Evolutionary conservation across 2,888 invertebrate genomes (phyloP), one percentile per base, ranked within the genome.

Genomic region (Oscheius myriophilus): DNA sequence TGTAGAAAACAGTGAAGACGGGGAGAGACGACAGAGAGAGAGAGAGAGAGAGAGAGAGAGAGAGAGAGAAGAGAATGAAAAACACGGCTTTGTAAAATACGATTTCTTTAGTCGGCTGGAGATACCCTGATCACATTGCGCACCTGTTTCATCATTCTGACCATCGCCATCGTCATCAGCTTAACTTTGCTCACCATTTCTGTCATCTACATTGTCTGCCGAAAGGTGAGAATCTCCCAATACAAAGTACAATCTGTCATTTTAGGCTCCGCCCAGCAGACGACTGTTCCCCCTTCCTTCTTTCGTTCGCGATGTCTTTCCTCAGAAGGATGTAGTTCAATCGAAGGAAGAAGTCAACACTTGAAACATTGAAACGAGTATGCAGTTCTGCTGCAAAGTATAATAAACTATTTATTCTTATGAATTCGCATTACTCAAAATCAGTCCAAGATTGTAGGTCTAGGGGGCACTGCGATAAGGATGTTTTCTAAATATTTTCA

Each of bases 51-150:
- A 46, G 6, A 3, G 14, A 57, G 42, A 41, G 18, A 57, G 42
- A 18, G 12, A 46, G 46, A 46, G 3, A 11, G 46, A 46, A 18
- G n/a, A n/a, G n/a, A n/a, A n/a, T n/a, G n/a, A 46, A 4, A 46
- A 12, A 46, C 2, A 46, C n/a, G 3, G 23, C n/a, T 55, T 25
- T 33, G 12, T 9, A 14, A 11, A 9, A n/a, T n/a, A n/a, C n/a
- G n/a, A n/a, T 39, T 6, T 33, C 4, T 84, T 63, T 73, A 84
- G 84, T 69, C 81, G 49, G 84, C 84, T 43, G 84, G 82, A 2
- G 84, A 84, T 41, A 76, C 84, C 76, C 81, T 84, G 67, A 70
- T 77, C 33, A 79, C 79, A 11, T 69, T 80, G 25, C 75, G 77
- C 45, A 61, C 73, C 42, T 80, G 80, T 45, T 72, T 80, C 18